A percentile compares a stretch with the other conserved stretches of the same genome.
phyloP scores from a whole-genome alignment of 2,113 vertebrate genomes.

The Dolichallabes microphthalmus region DNA sequence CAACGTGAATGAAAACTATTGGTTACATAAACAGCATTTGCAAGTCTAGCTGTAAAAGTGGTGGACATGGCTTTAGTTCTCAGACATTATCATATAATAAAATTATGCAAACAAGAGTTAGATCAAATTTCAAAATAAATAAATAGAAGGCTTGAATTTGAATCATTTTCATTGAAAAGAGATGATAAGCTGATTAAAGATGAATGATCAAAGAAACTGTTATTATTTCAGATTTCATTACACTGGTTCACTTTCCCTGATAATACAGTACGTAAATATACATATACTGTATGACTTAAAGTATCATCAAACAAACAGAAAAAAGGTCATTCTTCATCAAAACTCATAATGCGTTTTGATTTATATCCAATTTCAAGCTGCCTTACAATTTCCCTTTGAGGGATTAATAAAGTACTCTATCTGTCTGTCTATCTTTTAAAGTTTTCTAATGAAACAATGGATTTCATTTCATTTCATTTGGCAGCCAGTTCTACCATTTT shows the following conservation, averaged over 20 bases:
- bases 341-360: neutral
- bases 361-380: conserved; percentile 1
- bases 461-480: conserved; percentile 13
- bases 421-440: neutral
- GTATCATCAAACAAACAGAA: neutral
- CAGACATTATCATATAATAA: neutral
- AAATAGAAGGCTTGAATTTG: neutral
- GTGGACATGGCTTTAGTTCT: neutral
- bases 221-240: neutral
- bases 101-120: neutral
- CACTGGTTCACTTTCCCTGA: neutral
- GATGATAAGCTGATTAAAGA: neutral
- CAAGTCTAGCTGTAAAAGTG: neutral
- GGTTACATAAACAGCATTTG: neutral
- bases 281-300: neutral
- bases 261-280: neutral
- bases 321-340: neutral
- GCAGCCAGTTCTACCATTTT: neutral
- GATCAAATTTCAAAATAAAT: no score
- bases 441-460: neutral
- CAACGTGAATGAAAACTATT: neutral
- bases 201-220: no score
- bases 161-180: neutral
- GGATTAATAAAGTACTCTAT: no score
- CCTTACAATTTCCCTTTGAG: no score